Evolutionary conservation across 2,113 vertebrate species (phyloP), one percentile per base, ranked within the genome.

Genomic region (Cynoglossus semilaevis): DNA sequence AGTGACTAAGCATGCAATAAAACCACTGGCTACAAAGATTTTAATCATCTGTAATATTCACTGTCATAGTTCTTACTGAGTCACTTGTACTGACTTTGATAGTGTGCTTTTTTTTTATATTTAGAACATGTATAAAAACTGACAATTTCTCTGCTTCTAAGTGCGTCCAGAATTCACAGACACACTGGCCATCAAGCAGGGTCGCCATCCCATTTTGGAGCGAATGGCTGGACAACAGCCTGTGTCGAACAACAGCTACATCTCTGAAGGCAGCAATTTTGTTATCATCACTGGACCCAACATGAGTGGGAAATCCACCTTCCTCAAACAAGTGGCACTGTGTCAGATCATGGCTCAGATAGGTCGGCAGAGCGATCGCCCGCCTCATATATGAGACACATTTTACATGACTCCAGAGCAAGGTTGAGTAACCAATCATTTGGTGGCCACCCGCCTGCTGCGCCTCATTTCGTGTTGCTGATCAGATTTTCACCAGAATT

Each of bases 291-390:
- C 97, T 15, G 96, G 96, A 63, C 96, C 96, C 65, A 99, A 98
- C 83, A 99, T 98, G 96, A 99, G 95, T 66, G 97, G 97, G 59
- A 99, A 98, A 76, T 98, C 96, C 67, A 99, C 96, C 1, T 98
- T 96, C 78, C 87, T 99, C 68, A 99, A 95, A 78, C 97, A 98
- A 74, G 94, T 97, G 89, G 96, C 94, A 2, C 91, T 98, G 72
- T 95, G 93, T 88, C 97, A 99, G 87, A 94, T 98, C 78, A 96
- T 98, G 94, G 95, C 95, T 80, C 97, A 99, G 79, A 98, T 98
- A 81, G 96, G 96, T 97, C 79, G 89, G 87, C 74, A 66, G 9
- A 29, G 54, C 15, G 63, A 15, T 16, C 13, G 41, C 36, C 11
- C 18, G 14, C 1, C 15, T 57, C 15, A 15, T 46, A 10, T 38